Evolutionary conservation across 2,888 invertebrate genomes (phyloP).

Genomic region (Pristionchus japonicus): DNA sequence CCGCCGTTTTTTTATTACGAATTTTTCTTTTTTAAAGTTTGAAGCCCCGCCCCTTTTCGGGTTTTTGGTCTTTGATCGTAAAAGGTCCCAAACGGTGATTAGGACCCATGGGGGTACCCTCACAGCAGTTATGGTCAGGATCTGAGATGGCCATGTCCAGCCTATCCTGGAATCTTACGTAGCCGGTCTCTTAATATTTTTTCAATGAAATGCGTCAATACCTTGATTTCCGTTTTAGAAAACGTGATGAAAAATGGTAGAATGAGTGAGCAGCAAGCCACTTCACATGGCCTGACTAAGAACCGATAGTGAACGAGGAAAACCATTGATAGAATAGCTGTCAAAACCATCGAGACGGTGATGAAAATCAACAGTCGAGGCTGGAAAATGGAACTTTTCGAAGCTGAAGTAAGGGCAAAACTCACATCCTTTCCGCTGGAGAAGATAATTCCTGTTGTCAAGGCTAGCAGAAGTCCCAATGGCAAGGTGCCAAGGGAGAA

Average conservation of each 20-base stretch:
- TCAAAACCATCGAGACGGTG: not conserved
- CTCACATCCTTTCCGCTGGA: not conserved
- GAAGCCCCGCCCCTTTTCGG: no score
- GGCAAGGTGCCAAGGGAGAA: not conserved
- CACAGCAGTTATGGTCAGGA: no score
- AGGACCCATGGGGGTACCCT: no score
- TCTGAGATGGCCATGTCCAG: no score
- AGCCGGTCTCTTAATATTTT: no score
- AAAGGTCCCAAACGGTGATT: no score
- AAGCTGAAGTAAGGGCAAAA: not conserved
- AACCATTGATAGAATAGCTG: not conserved
- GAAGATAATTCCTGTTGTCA: not conserved
- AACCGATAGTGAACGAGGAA: not conserved
- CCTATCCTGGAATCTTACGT: no score
- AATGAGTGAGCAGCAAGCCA: not conserved
- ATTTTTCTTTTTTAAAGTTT: no score
- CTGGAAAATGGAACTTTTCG: not conserved
- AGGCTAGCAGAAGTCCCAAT: not conserved
- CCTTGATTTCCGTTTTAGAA: not conserved
- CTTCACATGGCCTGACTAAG: not conserved
- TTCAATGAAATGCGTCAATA: not conserved
- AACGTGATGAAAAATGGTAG: not conserved
- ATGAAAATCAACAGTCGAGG: not conserved
- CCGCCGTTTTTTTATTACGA: no score
- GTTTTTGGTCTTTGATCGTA: no score